Percentiles rank a stretch among this genome's conserved stretches.
Conservation (phyloP, 2,888 invertebrate species). For the Geophilus truncorum region DNA sequence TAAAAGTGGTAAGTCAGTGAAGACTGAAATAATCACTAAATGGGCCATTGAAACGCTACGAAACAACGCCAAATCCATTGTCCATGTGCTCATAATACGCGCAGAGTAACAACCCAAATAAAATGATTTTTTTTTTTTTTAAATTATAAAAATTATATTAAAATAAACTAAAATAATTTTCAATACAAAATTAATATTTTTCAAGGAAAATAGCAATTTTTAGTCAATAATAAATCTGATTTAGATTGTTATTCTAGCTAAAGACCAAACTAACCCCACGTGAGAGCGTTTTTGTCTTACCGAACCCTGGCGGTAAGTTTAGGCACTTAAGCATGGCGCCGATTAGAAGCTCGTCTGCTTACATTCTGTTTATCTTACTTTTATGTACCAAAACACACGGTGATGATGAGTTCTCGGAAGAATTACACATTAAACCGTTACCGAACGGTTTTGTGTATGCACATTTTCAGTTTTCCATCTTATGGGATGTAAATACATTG, state of each 20-base stretch:
- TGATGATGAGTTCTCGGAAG: conserved; percentile 76
- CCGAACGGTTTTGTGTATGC: conserved; percentile 77
- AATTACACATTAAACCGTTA: conserved; percentile 78
- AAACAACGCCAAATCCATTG: background rate
- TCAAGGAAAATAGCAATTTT: no score
- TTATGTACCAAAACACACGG: background rate
- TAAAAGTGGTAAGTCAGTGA: background rate
- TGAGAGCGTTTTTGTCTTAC: background rate
- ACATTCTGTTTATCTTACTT: background rate
- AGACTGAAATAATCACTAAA: background rate
- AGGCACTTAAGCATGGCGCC: background rate
- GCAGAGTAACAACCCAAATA: background rate
- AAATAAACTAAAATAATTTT: no score
- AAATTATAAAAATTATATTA: background rate
- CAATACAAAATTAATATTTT: no score
- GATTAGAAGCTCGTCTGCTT: background rate
- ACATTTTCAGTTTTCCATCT: conserved; percentile 84
- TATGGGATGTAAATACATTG: conserved; percentile 59
- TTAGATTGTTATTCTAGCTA: no score
- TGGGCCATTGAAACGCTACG: background rate
- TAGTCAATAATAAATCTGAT: no score
- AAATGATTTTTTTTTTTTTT: background rate
- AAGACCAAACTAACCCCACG: no score
- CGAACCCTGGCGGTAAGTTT: no score
- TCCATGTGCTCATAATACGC: background rate